Conservation (phyloP, 2,797 vertebrate species). For the Euphonia xanthogaster region DNA sequence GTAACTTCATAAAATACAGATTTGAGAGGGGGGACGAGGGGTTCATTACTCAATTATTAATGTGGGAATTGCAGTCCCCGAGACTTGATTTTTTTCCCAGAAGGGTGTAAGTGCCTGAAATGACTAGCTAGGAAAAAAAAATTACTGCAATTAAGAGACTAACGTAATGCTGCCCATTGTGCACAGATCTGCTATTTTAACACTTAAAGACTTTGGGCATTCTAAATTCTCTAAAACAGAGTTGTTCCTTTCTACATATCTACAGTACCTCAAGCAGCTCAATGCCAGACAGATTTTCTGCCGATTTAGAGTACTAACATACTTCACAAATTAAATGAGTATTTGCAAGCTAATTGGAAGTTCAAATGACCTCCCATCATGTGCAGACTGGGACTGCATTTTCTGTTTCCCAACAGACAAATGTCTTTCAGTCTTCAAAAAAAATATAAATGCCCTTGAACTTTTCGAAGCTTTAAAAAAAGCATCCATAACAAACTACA, state of each 20-base stretch:
- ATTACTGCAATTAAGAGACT: not conserved
- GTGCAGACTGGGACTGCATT: not conserved
- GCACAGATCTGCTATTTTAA: not conserved
- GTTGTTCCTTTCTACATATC: not conserved
- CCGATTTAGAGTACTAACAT: not conserved
- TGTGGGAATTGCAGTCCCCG: not conserved
- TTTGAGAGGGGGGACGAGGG: accelerated
- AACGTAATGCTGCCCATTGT: not conserved
- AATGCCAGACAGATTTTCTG: not conserved
- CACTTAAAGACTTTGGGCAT: not conserved
- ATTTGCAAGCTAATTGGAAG: not conserved
- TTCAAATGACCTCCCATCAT: not conserved
- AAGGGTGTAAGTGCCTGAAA: not conserved
- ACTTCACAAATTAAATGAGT: not conserved
- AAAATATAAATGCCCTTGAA: not conserved
- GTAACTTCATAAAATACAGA: not conserved
- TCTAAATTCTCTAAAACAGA: not conserved
- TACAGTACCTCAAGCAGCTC: not conserved
- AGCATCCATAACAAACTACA: not conserved
- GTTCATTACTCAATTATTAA: not conserved
- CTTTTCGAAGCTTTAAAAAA: not conserved
- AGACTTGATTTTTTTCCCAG: not conserved
- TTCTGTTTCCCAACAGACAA: not conserved
- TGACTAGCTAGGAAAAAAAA: not conserved
- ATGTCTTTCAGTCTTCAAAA: not conserved